These are phyloP conservation scores for Plodia interpunctella DNA, from an alignment of 1,140 invertebrate species.

Conservation along the genomic window DNA sequence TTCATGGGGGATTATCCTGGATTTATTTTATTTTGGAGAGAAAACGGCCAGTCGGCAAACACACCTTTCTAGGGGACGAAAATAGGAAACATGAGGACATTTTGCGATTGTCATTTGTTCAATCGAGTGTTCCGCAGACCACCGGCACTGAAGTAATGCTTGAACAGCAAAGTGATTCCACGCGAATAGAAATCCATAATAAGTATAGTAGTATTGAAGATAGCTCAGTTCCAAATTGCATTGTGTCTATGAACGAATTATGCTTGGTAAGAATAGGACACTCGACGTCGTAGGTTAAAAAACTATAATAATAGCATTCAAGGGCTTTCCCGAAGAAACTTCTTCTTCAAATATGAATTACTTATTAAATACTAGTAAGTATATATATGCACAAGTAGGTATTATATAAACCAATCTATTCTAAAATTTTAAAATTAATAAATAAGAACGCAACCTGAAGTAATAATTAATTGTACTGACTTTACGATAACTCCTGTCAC, in stretches of 20 bases:
- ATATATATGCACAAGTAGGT: too few relatives aligned
- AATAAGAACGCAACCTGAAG: too few relatives aligned
- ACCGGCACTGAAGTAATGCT: background rate
- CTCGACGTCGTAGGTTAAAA: too few relatives aligned
- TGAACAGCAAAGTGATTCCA: background rate
- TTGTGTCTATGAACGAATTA: background rate
- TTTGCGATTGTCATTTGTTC: background rate
- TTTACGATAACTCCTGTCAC: too few relatives aligned
- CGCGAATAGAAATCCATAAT: background rate
- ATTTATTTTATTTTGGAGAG: slow-evolving; percentile 11
- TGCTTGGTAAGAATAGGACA: too few relatives aligned
- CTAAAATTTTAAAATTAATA: too few relatives aligned
- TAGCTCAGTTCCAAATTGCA: background rate
- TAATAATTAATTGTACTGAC: too few relatives aligned
- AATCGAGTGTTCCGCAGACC: background rate
- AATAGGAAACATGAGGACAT: background rate
- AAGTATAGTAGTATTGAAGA: background rate
- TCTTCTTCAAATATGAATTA: too few relatives aligned
- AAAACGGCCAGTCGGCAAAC: slow-evolving; percentile 9
- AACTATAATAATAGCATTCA: too few relatives aligned
- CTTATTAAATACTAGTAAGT: too few relatives aligned
- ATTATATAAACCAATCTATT: too few relatives aligned
- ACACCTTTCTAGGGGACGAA: slow-evolving; percentile 9
- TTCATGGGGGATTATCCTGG: slow-evolving; percentile 9
- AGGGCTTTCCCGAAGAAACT: too few relatives aligned